These are phyloP conservation scores for Allophyes oxyacanthae DNA, from an alignment of 2,888 invertebrate genomes.

Conservation along the genomic window DNA sequence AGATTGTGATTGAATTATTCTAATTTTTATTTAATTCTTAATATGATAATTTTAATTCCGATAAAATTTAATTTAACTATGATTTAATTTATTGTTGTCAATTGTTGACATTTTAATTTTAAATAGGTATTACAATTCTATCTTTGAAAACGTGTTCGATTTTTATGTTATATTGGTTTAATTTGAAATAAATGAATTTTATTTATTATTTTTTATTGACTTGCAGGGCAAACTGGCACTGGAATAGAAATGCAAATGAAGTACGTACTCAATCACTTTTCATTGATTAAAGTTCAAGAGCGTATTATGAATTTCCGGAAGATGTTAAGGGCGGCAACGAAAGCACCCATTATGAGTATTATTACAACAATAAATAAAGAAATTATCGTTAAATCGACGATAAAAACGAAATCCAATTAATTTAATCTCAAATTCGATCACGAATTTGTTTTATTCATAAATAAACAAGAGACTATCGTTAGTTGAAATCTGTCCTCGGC, in stretches of 20 bases:
- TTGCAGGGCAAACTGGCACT: no score
- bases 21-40: no score
- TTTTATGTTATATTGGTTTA: no score
- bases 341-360: conserved; percentile 42
- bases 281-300: conserved; percentile 37
- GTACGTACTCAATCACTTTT: conserved; percentile 15
- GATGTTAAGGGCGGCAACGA: conserved; percentile 38
- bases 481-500: conserved; percentile 69
- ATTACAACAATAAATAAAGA: conserved; percentile 53
- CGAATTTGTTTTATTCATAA: conserved; percentile 64
- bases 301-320: conserved; percentile 48
- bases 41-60: no score
- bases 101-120: no score
- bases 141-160: no score
- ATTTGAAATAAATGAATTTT: no score
- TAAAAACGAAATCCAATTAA: conserved; percentile 61
- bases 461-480: conserved; percentile 62
- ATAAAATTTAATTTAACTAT: no score
- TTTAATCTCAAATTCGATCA: conserved; percentile 62
- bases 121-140: no score
- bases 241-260: conserved; percentile 6
- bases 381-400: conserved; percentile 57
- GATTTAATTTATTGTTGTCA: no score
- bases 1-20: no score
- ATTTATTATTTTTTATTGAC: no score